These are phyloP conservation scores for Pararge aegeria DNA, from an alignment of 1,140 invertebrate genomes.

Conservation along the genomic window DNA sequence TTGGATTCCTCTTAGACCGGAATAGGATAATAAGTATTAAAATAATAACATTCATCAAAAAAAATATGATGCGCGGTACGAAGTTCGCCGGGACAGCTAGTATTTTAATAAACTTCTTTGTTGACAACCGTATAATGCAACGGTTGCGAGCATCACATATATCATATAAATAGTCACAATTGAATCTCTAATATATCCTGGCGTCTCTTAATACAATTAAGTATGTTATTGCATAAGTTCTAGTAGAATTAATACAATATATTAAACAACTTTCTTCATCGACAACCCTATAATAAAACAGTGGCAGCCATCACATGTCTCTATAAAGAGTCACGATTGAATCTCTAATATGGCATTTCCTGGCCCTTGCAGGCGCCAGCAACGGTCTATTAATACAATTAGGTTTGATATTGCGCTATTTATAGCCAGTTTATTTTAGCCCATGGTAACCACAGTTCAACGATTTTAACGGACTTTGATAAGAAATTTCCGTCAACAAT, in stretches of 20 bases:
- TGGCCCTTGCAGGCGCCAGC: constrained; percentile 14
- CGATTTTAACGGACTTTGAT: neutral
- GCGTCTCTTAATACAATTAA: constrained; percentile 12
- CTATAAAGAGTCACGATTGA: constrained; percentile 19
- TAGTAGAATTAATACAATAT: too few species aligned
- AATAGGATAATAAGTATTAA: too few species aligned
- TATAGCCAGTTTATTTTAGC: neutral
- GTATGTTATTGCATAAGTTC: neutral
- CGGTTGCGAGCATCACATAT: constrained; percentile 6
- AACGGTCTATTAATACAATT: constrained; percentile 11
- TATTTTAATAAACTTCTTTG: too few species aligned
- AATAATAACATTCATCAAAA: too few species aligned
- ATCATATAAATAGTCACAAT: constrained; percentile 16
- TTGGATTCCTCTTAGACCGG: too few species aligned
- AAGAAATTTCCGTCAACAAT: neutral
- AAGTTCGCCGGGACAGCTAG: too few species aligned
- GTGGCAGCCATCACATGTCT: constrained; percentile 11
- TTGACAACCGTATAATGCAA: constrained; percentile 13
- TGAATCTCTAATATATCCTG: constrained; percentile 22
- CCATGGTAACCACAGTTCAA: neutral
- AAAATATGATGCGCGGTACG: too few species aligned
- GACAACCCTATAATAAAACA: constrained; percentile 12
- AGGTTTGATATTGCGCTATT: neutral
- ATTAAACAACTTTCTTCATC: neutral
- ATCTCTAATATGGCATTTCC: constrained; percentile 23